Percentiles rank a stretch among this genome's conserved stretches.
phyloP scores from a whole-genome alignment of 2,888 invertebrate species.

The Amphimallon solstitiale region DNA sequence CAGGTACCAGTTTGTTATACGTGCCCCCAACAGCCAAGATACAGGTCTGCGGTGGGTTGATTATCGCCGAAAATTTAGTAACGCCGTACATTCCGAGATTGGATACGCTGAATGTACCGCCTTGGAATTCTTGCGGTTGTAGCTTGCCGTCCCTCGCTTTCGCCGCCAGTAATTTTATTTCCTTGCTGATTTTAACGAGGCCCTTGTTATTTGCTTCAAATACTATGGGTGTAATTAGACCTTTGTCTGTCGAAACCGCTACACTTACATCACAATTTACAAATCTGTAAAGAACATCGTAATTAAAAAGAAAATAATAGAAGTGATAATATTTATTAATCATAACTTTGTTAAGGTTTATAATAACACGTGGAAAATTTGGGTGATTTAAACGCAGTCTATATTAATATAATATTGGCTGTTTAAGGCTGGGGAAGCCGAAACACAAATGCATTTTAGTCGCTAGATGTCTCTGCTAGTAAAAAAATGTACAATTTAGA shows the following conservation, averaged over 20 bases:
- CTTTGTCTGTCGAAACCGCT: constrained; percentile 94
- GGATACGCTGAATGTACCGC: constrained; percentile 94
- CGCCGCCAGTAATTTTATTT: constrained; percentile 81
- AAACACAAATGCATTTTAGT: no score
- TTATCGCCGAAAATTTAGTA: constrained; percentile 90
- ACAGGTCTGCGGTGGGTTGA: constrained; percentile 95
- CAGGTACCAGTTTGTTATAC: constrained; percentile 77
- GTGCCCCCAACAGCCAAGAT: constrained; percentile 92
- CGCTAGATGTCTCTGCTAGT: no score
- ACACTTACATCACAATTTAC: constrained; percentile 94
- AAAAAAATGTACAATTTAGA: no score
- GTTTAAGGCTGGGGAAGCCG: no score
- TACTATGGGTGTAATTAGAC: constrained; percentile 96
- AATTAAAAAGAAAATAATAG: constrained; percentile 5
- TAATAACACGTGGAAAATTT: no score
- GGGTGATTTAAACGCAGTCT: no score
- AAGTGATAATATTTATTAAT: no score
- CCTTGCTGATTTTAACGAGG: constrained; percentile 81
- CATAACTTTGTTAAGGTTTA: no score
- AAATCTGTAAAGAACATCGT: constrained; percentile 69
- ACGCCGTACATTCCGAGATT: constrained; percentile 96
- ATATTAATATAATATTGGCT: no score
- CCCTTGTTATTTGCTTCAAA: constrained; percentile 92
- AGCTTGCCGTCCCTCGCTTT: constrained; percentile 91
- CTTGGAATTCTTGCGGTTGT: constrained; percentile 95